Evolutionary conservation across 1,140 invertebrate species (phyloP).

Genomic region (Drosophila lacteicornis): DNA sequence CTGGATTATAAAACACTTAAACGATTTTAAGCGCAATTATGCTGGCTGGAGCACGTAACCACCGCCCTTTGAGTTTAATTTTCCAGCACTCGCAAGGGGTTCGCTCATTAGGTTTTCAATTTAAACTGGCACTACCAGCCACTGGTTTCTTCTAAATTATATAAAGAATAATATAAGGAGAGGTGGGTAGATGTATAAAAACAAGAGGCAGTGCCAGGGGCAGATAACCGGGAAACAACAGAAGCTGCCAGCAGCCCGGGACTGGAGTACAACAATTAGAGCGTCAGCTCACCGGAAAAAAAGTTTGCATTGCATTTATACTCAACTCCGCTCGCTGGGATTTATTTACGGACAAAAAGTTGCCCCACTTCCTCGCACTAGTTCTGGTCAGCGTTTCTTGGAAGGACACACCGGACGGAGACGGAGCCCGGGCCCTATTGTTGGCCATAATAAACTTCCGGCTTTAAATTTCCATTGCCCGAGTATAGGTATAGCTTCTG

Average conservation of each 20-base stretch:
- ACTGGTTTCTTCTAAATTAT: conserved; percentile 21
- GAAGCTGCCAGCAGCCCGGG: conserved; percentile 37
- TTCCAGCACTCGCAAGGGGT: conserved; percentile 48
- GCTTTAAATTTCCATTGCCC: conserved; percentile 75
- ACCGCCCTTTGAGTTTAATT: conserved; percentile 58
- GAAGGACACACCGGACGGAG: conserved; percentile 13
- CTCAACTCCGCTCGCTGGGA: conserved; percentile 59
- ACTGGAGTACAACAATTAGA: conserved; percentile 74
- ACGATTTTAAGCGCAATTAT: conserved; percentile 83
- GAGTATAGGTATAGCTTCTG: conserved; percentile 61
- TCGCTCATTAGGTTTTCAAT: conserved; percentile 74
- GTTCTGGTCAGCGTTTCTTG: conserved; percentile 49
- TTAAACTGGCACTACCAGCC: conserved; percentile 42
- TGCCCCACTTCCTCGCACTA: not conserved
- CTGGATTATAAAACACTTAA: conserved; percentile 82
- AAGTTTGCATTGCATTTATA: conserved; percentile 83
- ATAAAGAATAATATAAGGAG: not conserved
- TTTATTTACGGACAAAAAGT: conserved; percentile 72
- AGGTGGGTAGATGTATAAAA: not conserved
- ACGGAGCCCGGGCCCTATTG: conserved; percentile 50
- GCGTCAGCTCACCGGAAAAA: conserved; percentile 80
- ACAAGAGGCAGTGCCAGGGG: conserved; percentile 18
- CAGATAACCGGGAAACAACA: conserved; percentile 65
- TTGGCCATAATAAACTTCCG: conserved; percentile 79
- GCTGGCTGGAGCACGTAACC: conserved; percentile 71